These are phyloP conservation scores for Mellivora capensis DNA, from an alignment of 2,113 vertebrate genomes.

Conservation along the genomic window DNA sequence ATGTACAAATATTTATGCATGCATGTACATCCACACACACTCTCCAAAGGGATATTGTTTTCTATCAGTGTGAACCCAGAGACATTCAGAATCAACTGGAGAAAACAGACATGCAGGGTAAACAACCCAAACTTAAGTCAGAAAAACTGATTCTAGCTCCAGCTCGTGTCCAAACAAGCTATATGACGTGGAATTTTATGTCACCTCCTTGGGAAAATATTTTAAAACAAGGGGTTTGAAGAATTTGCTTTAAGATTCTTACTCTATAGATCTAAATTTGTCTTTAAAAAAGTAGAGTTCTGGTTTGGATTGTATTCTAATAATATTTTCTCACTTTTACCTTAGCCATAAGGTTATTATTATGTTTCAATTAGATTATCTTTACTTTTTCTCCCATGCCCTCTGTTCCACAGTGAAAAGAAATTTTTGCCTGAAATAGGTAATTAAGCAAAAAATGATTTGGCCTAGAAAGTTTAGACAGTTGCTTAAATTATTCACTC, in stretches of 20 bases:
- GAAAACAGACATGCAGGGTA: neutral
- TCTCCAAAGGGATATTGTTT: neutral
- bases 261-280: neutral
- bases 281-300: neutral
- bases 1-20: neutral
- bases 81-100: neutral
- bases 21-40: neutral
- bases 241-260: neutral
- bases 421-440: constrained; percentile 21
- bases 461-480: neutral
- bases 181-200: neutral
- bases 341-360: neutral
- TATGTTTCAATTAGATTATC: neutral
- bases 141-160: neutral
- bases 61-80: neutral
- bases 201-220: neutral
- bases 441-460: constrained; percentile 20
- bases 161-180: neutral
- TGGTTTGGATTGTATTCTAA: neutral
- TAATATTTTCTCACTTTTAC: constrained; percentile 15
- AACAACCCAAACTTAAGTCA: neutral
- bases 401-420: neutral
- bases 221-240: neutral
- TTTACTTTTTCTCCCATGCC: neutral
- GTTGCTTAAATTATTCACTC: constrained; percentile 28